Base-by-base conservation (phyloP, 53 echinoderm and acorn worm species). In the Astropecten irregularis region DNA sequence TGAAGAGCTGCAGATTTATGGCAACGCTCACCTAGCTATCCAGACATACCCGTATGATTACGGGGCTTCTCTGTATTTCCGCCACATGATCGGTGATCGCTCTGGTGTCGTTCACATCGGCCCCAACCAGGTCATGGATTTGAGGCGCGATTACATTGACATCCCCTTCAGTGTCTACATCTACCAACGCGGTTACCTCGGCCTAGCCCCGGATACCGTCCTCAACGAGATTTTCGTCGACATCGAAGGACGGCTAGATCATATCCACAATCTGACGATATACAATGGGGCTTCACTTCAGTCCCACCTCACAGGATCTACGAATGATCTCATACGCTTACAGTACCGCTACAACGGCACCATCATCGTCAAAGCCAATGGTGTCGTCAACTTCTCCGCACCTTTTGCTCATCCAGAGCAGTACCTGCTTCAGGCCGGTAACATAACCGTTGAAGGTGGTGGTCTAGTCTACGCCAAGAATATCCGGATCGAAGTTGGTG, bases 1-100 rank as follows among this genome's bases (percentile, higher is more conserved):
- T 76, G 95, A 95, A 68, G 95, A 95, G 85, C 85, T 95, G 3
- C 95, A 95, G 39, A 95, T 95, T 66, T 90, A 87, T 44, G 95
- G 92, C 44, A 89, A 92, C 44, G 95, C 95, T 48, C 89, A 95
- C 28, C 27, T 95, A 20, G 95, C 92, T 10, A 92, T 92, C 40
- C 74, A 83, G 9, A 92, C 90, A 0, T 74, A 87, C 31, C 92
- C 95, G 10, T 92, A 87, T 28, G 90, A 95, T 67, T 55, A 54
- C 48, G 92, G 95, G 1, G 95, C 92, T 14, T 79, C 84, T 1
- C 73, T 92, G 10, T 69, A 59, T 82, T 92, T 95, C 60, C 73
- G 64, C 15, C 90, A 92, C 52, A 92, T 95, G 95, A 95, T 95
- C 21, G 95, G 95, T 3, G 95, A 95, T 57, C 87, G 92, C 44